Conservation (phyloP, 2,113 vertebrate species). For the Noturus placidus region DNA sequence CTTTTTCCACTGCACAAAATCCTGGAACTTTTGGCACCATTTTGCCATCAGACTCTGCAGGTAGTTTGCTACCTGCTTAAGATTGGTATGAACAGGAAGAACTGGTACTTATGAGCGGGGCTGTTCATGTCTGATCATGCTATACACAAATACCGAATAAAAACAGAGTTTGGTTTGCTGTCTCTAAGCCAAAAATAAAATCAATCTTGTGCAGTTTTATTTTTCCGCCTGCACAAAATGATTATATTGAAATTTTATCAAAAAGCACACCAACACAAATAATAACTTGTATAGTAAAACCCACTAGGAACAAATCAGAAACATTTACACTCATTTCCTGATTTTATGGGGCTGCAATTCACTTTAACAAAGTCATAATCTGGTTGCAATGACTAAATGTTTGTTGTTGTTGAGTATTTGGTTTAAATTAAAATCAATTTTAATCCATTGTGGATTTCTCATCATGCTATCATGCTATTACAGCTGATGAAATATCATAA, state of each 20-base stretch:
- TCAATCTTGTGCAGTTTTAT: neutral
- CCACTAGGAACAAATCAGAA: neutral
- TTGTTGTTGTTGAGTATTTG: neutral
- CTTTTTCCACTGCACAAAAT: conserved; percentile 15
- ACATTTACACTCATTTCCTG: neutral
- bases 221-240: neutral
- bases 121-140: neutral
- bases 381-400: too few species aligned
- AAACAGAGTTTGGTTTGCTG: neutral
- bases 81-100: neutral
- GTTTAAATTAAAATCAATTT: neutral
- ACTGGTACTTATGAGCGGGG: neutral
- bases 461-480: neutral
- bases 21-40: neutral
- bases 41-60: neutral
- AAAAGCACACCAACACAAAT: neutral
- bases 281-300: neutral
- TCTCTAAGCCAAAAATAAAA: neutral
- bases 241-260: neutral
- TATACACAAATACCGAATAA: neutral
- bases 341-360: neutral
- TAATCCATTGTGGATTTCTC: neutral
- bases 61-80: neutral
- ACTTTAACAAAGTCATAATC: neutral
- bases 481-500: neutral